Base-by-base conservation (phyloP, 2,888 invertebrate species). In the Cordylochernes scorpioides region DNA sequence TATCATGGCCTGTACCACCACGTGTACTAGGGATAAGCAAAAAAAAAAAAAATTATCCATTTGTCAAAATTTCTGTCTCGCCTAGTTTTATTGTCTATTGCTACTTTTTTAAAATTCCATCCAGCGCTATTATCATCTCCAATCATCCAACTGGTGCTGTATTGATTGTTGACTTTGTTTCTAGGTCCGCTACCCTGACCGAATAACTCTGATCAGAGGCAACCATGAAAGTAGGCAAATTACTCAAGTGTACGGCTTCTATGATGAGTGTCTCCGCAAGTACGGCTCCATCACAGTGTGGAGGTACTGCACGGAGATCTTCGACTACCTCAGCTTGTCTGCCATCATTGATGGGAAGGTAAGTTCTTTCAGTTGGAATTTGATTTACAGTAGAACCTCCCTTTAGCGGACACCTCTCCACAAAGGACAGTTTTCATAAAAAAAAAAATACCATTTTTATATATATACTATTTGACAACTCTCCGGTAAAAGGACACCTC, bases 221-320 rank as follows among this genome's bases (percentile, higher is more conserved):
- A 97, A 99, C 53, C 97, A 97, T 48, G 94, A 99, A 58, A 91
- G 88, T 36, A 64, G 97, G 46, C 97, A 99, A 59, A 99, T 99
- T 38, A 97, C 97, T 36, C 97, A 97, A 63, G 91, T 94, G 5
- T 97, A 97, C 54, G 97, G 97, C 5, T 97, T 97, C 58, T 97
- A 99, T 53, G 97, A 99, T 52, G 97, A 97, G 58, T 97, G 97
- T 52, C 61, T 94, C 42, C 66, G 97, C 40, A 97, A 97, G 61
- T 97, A 99, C 58, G 94, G 94, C 25, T 86, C 84, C 32, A 77
- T 88, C 34, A 84, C 84, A 36, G 97, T 99, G 3, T 97, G 97
- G 97, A 67, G 94, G 49, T 91, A 91, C 54, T 97, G 97, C 60
- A 97, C 94, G 38, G 97, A 99, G 60, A 88, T 94, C 45, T 94